Percentiles rank a stretch among this genome's conserved stretches.
Evolutionary conservation across 2,888 invertebrate genomes (phyloP).

Genomic region (Plagodis dolabraria): DNA sequence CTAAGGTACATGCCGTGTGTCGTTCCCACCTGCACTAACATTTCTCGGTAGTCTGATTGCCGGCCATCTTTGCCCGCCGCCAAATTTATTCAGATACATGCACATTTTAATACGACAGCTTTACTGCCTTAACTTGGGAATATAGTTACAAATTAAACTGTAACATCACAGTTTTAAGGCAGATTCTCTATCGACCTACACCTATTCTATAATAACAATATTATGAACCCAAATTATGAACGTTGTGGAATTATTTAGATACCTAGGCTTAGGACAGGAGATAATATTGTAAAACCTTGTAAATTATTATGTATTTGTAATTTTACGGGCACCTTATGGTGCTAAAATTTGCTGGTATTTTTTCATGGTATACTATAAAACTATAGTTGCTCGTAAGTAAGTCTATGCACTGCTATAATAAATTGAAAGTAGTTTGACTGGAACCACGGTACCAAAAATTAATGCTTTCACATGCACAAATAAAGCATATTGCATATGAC

Average conservation of each 20-base stretch:
- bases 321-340: background rate
- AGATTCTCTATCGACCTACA: constrained; percentile 6
- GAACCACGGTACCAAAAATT: no score
- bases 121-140: constrained; percentile 22
- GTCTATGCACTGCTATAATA: no score
- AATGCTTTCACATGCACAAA: no score
- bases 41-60: constrained; percentile 35
- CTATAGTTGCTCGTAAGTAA: no score
- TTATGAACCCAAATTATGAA: constrained; percentile 33
- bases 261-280: constrained; percentile 7
- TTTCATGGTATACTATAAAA: no score
- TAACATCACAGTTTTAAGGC: constrained; percentile 2
- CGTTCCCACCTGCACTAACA: constrained; percentile 5
- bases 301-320: background rate
- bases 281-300: constrained; percentile 2
- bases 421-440: no score
- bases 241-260: constrained; percentile 21
- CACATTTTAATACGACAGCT: constrained; percentile 58
- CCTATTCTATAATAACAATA: constrained; percentile 30
- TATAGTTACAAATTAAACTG: constrained; percentile 7
- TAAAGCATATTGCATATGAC: no score
- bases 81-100: constrained; percentile 63
- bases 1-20: background rate
- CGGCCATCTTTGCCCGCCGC: constrained; percentile 34
- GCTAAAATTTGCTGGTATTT: no score